phyloP scores from a whole-genome alignment of 2,888 invertebrate genomes.

The Liodrosophila aerea region DNA sequence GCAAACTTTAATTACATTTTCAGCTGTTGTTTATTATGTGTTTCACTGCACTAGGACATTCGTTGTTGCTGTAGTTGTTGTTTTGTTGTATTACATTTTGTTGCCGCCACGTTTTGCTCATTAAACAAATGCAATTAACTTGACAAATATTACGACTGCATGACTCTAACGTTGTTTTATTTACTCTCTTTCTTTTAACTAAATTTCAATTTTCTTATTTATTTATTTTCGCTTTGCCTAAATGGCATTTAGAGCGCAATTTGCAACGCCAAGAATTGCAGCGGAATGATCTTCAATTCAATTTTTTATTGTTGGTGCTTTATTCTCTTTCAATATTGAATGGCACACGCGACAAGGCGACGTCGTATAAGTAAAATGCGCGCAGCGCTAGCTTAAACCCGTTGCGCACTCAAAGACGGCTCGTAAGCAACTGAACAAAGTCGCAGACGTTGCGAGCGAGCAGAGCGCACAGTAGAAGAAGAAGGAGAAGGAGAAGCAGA shows the following conservation, averaged over 20 bases:
- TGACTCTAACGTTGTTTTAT: slow-evolving; percentile 13
- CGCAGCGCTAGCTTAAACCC: slow-evolving; percentile 49
- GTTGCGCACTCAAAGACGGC: slow-evolving; percentile 77
- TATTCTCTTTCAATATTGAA: slow-evolving; percentile 27
- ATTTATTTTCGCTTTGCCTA: slow-evolving; percentile 34
- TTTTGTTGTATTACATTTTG: slow-evolving; percentile 65
- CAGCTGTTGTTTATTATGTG: slow-evolving; percentile 22
- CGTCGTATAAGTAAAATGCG: slow-evolving; percentile 34
- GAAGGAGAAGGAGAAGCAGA: too few relatives aligned
- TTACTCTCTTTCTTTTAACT: slow-evolving; percentile 51
- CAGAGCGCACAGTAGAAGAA: too few relatives aligned
- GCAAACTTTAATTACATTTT: slow-evolving; percentile 55
- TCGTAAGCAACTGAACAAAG: slow-evolving; percentile 75
- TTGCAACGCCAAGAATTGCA: slow-evolving; percentile 46
- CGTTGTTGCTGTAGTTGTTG: slow-evolving; percentile 24
- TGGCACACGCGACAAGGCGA: slow-evolving; percentile 63
- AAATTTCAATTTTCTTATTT: slow-evolving; percentile 34
- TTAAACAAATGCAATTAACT: slow-evolving; percentile 62
- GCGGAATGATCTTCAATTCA: slow-evolving; percentile 18
- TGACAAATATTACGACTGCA: slow-evolving; percentile 19
- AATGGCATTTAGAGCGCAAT: slow-evolving; percentile 47
- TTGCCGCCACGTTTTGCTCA: slow-evolving; percentile 71
- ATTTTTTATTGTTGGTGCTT: slow-evolving; percentile 21
- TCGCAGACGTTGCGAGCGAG: slow-evolving; percentile 25
- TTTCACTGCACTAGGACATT: slow-evolving; percentile 42